Conservation (phyloP, 2,888 invertebrate genomes). For the Polia nebulosa region DNA sequence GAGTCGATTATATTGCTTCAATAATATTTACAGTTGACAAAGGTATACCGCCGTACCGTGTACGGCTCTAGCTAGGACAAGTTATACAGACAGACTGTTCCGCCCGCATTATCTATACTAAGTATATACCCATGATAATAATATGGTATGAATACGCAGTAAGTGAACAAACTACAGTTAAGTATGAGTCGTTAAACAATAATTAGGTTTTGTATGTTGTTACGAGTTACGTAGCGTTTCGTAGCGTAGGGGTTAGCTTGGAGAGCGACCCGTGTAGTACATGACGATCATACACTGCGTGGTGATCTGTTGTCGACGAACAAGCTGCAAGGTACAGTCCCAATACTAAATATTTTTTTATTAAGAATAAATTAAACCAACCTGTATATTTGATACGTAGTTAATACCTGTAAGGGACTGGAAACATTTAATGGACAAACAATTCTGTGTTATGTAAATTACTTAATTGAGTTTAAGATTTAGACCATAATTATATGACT, state of each 20-base stretch:
- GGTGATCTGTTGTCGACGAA: not conserved
- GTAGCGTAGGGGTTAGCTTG: conserved; percentile 11
- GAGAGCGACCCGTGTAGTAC: conserved; percentile 44
- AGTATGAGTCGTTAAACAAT: conserved; percentile 52
- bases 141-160: conserved; percentile 52
- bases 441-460: not conserved
- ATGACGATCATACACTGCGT: not conserved
- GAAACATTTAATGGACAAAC: conserved; percentile 1
- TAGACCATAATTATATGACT: conserved; percentile 20
- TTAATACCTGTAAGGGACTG: not conserved
- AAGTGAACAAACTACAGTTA: conserved; percentile 57
- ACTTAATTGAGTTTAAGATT: conserved; percentile 19
- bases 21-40: conserved; percentile 62
- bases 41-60: conserved; percentile 66
- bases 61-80: conserved; percentile 52
- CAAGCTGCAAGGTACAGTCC: conserved; percentile 10
- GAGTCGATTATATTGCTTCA: conserved; percentile 64
- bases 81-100: conserved; percentile 29
- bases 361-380: conserved; percentile 1
- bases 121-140: conserved; percentile 49
- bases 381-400: not conserved
- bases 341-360: conserved; percentile 1
- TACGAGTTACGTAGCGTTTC: conserved; percentile 52
- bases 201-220: conserved; percentile 67
- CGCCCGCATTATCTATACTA: conserved; percentile 33